Base-by-base conservation (phyloP, 2,888 invertebrate genomes). In the Sicus ferrugineus region DNA sequence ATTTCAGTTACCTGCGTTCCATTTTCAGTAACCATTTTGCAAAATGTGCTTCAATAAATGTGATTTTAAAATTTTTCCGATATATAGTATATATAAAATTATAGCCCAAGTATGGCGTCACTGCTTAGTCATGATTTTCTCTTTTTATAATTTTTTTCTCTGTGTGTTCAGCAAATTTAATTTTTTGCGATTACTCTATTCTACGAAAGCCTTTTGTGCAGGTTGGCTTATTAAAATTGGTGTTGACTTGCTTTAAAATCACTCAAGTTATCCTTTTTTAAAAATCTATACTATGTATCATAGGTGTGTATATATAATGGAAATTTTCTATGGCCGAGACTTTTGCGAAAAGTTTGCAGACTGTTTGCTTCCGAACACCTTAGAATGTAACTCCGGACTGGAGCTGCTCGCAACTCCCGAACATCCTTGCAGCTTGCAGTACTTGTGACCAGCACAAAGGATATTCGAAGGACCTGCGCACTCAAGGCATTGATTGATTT, bases 11-110 rank as follows among this genome's bases (percentile, higher is more conserved):
- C 85, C 85, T 85, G 85, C 72, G 81, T 79, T 81, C 85, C 85
- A 76, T 85, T 85, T 80, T 86, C 85, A 68, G 85, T 86, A 73
- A 86, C 85, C 85, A 86, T 86, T 79, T 83, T 81, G 56, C n/a
- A 42, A 52, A 69, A 65, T 9, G 56, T 70, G 65, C 67, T 63
- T 42, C 50, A 46, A 56, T 56, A 16, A 69, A 67, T 70, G 65
- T 42, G 46, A 61, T 61, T 67, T 63, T 56, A n/a, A 67, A 67
- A 65, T 62, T 71, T 48, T 52, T 65, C 46, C 50, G 72, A 65
- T 76, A 77, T 81, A 74, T 75, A 75, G 78, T 80, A 79, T 81
- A 78, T 78, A 79, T 77, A 81, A 54, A 80, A 80, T 83, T 81
- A 77, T 81, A 81, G 80, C 80, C 78, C 73, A 77, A 77, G 75